Conservation (phyloP, 2,797 vertebrate species). For the Enteromius thamalakanensis region DNA sequence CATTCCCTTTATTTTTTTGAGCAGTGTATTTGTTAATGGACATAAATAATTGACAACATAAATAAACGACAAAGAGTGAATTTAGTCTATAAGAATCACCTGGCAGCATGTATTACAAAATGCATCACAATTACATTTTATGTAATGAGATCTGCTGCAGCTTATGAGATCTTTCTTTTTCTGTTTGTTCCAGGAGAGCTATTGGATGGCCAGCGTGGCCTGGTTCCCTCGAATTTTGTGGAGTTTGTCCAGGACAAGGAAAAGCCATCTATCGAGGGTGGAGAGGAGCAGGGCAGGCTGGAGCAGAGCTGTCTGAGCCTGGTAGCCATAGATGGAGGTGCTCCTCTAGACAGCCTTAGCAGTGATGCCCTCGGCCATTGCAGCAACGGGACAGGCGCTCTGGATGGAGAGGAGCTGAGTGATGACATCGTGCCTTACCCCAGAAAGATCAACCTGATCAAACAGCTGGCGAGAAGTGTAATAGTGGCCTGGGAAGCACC, state of each 20-base stretch:
- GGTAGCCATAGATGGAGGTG: constrained; percentile 71
- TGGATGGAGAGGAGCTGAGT: constrained; percentile 85
- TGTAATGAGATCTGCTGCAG: constrained; percentile 17
- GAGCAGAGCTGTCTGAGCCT: constrained; percentile 74
- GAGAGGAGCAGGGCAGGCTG: constrained; percentile 81
- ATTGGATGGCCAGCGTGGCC: constrained; percentile 92
- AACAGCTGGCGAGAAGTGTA: constrained; percentile 96
- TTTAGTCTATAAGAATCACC: not conserved
- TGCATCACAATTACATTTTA: constrained; percentile 6
- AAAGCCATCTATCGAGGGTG: constrained; percentile 76
- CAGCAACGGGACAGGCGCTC: constrained; percentile 82
- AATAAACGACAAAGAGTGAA: not conserved
- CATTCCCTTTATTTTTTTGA: too few relatives aligned
- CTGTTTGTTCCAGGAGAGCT: constrained; percentile 84
- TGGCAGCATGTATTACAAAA: not conserved
- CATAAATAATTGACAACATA: not conserved
- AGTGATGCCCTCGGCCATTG: constrained; percentile 73
- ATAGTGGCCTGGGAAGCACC: constrained; percentile 98
- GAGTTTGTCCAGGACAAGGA: constrained; percentile 96
- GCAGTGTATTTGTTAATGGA: not conserved
- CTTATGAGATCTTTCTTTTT: constrained; percentile 9
- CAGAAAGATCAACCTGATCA: constrained; percentile 93
- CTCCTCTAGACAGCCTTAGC: constrained; percentile 71
- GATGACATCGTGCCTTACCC: constrained; percentile 98
- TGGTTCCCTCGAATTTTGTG: constrained; percentile 98